Percentiles rank a stretch among this genome's conserved stretches.
Conservation (phyloP, 2,113 vertebrate genomes). For the Lepus europaeus region DNA sequence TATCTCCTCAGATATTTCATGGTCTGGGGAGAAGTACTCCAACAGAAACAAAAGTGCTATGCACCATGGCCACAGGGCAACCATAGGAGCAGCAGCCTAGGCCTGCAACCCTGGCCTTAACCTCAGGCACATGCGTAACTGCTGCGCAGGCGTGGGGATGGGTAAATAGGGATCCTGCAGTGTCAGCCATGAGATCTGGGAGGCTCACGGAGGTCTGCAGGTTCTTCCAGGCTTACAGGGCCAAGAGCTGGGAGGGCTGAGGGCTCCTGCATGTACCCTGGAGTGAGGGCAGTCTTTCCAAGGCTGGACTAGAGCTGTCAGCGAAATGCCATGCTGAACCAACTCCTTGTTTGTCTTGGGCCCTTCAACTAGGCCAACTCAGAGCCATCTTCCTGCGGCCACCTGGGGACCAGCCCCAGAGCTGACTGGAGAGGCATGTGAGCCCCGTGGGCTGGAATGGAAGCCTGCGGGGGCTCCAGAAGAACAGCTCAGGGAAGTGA, state of each 20-base stretch:
- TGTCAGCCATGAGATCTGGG: not conserved
- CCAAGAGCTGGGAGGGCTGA: not conserved
- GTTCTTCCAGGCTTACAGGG: not conserved
- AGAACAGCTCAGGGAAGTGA: not conserved
- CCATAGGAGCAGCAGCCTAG: no score
- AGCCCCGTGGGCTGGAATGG: not conserved
- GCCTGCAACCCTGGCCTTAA: accelerated
- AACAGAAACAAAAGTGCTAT: not conserved
- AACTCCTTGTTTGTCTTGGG: not conserved
- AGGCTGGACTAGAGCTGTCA: not conserved
- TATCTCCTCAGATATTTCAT: not conserved
- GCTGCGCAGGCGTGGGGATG: accelerated
- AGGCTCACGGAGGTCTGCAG: no score
- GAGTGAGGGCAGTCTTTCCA: no score
- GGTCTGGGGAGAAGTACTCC: not conserved
- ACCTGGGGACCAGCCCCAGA: no score
- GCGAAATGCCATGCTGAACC: not conserved
- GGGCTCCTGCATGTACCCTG: no score
- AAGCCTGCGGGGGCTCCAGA: not conserved
- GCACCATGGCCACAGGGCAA: not conserved
- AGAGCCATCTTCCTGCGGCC: not conserved
- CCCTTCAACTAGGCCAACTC: accelerated
- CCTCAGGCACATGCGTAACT: accelerated
- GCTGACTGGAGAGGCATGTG: not conserved
- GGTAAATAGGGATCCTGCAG: no score